phyloP scores from a whole-genome alignment of 2,797 vertebrate genomes.

The Ctenopoma kingsleyae region DNA sequence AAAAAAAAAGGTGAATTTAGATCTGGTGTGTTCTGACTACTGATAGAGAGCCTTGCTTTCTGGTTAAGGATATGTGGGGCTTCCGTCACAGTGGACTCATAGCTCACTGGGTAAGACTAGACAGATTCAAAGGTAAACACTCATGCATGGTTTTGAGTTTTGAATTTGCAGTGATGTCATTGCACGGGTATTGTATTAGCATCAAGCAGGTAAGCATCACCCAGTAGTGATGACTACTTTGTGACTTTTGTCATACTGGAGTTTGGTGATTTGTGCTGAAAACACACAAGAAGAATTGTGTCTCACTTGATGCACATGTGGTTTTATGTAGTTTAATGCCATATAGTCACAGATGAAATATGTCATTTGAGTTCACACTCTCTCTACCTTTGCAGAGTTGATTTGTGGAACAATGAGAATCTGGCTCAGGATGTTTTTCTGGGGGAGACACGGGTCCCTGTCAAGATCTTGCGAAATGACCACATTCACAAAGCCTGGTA shows the following conservation, averaged over 20 bases:
- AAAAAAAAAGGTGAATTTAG: constrained; percentile 57
- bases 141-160: constrained; percentile 87
- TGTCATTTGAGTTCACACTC: constrained; percentile 5
- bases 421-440: constrained; percentile 96
- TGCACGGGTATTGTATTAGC: constrained; percentile 81
- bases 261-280: constrained; percentile 44
- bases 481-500: constrained; percentile 94
- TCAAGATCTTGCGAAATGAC: constrained; percentile 92
- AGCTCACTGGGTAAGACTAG: constrained; percentile 93
- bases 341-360: constrained; percentile 4
- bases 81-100: constrained; percentile 75
- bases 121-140: constrained; percentile 80
- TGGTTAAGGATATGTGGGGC: constrained; percentile 77
- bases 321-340: constrained; percentile 5
- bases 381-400: constrained; percentile 89
- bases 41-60: constrained; percentile 77
- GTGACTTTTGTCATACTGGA: constrained; percentile 16
- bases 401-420: constrained; percentile 98
- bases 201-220: constrained; percentile 59
- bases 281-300: constrained; percentile 6
- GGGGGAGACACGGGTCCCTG: constrained; percentile 94
- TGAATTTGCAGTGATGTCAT: constrained; percentile 82
- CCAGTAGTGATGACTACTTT: constrained; percentile 10
- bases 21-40: constrained; percentile 75
- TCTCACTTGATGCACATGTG: background rate